A percentile compares a stretch with the other conserved stretches of the same genome.
Evolutionary conservation across 2,113 vertebrate genomes (phyloP).

Genomic region (Dasyprocta punctata): DNA sequence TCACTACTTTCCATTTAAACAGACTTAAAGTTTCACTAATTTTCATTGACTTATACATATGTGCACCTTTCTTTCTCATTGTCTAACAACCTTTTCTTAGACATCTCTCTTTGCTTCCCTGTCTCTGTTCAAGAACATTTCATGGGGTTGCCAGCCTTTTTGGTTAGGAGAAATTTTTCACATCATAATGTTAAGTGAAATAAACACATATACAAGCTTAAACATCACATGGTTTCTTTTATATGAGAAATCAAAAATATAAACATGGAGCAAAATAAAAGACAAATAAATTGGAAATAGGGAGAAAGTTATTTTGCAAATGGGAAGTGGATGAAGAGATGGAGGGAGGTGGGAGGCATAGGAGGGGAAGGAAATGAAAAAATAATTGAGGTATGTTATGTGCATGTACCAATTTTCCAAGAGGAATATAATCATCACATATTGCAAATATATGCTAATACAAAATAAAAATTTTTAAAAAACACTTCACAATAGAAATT

Average conservation of each 20-base stretch:
- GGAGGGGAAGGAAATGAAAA: neutral
- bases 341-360: neutral
- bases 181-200: neutral
- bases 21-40: neutral
- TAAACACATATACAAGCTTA: neutral
- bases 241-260: neutral
- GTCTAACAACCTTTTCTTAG: neutral
- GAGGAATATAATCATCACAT: neutral
- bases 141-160: neutral
- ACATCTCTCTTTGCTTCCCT: neutral
- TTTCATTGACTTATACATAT: neutral
- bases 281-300: neutral
- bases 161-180: neutral
- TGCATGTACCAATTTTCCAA: neutral
- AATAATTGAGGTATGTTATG: neutral
- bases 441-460: neutral
- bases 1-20: conserved; percentile 18
- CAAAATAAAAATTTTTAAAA: neutral
- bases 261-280: neutral
- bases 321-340: neutral
- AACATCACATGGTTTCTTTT: neutral
- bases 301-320: neutral
- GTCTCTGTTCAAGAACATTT: neutral
- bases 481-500: neutral
- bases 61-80: neutral